Evolutionary conservation across 2,797 vertebrate genomes (phyloP).

Genomic region (Aythya fuligula): DNA sequence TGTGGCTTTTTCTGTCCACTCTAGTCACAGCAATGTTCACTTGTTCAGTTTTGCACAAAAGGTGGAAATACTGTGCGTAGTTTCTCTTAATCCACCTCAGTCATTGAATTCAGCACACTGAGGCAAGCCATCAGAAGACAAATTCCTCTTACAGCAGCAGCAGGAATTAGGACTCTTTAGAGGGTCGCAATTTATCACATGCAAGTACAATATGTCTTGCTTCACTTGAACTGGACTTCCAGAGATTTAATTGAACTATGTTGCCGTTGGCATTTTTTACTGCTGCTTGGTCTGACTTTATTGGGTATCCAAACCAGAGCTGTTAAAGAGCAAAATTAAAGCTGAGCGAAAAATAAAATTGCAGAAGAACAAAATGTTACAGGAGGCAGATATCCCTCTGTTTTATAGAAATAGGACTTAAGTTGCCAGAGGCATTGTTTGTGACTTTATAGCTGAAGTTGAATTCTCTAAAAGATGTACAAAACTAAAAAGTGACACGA

Average conservation of each 20-base stretch:
- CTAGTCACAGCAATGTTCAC: not conserved
- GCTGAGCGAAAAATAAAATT: not conserved
- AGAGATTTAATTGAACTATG: not conserved
- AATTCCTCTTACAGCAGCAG: conserved; percentile 17
- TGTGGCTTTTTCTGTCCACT: not conserved
- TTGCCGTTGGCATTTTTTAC: not conserved
- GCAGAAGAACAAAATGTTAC: not conserved
- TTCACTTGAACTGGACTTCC: not conserved
- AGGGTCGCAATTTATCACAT: not conserved
- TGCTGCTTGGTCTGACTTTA: not conserved
- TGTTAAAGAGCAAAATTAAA: not conserved
- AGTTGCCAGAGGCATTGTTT: not conserved
- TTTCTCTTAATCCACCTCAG: not conserved
- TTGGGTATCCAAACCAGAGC: not conserved
- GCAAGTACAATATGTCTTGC: not conserved
- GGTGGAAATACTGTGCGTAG: not conserved
- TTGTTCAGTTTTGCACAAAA: not conserved
- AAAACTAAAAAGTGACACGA: not conserved
- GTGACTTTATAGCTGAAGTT: not conserved
- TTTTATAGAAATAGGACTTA: not conserved
- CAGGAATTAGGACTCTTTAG: not conserved
- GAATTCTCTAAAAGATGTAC: not conserved
- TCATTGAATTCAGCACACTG: not conserved
- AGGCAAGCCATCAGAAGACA: not conserved
- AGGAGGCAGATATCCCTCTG: not conserved